Percentiles rank a stretch among this genome's conserved stretches.
Evolutionary conservation across 2,797 vertebrate genomes (phyloP).

Genomic region (Microtus californicus): DNA sequence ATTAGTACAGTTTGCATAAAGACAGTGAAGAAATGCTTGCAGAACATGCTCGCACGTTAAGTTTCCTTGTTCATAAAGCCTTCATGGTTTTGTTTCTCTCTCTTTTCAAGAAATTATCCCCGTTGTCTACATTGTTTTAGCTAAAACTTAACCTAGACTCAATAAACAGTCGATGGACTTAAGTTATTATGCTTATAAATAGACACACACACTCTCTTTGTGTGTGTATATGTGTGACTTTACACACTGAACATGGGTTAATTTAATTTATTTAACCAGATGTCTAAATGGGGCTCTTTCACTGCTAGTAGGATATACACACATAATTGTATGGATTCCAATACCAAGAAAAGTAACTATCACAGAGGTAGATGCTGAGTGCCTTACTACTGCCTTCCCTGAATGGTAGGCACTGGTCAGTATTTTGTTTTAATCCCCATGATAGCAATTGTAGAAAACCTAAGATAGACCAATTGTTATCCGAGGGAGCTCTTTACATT

Average conservation of each 20-base stretch:
- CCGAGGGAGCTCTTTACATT: neutral
- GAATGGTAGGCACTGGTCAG: neutral
- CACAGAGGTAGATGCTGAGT: neutral
- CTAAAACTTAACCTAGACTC: constrained; percentile 46
- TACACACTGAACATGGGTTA: constrained; percentile 8
- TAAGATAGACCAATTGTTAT: neutral
- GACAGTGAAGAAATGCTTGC: constrained; percentile 69
- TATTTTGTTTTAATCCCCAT: neutral
- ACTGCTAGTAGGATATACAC: neutral
- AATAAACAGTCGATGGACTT: constrained; percentile 5
- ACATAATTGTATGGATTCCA: neutral
- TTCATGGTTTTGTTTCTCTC: constrained; percentile 2
- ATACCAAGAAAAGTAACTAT: neutral
- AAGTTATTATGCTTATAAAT: constrained; percentile 50
- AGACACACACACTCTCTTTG: neutral
- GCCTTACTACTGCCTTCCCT: neutral
- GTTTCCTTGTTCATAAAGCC: constrained; percentile 63
- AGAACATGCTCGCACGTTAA: constrained; percentile 62
- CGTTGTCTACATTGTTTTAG: constrained; percentile 41
- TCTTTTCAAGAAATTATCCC: constrained; percentile 58
- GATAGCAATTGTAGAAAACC: neutral
- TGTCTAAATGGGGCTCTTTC: neutral
- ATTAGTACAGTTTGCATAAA: constrained; percentile 83
- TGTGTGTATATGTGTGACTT: constrained; percentile 37
- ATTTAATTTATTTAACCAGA: neutral